Evolutionary conservation across 1,140 invertebrate genomes (phyloP).

Genomic region (Drosophila nasuta): DNA sequence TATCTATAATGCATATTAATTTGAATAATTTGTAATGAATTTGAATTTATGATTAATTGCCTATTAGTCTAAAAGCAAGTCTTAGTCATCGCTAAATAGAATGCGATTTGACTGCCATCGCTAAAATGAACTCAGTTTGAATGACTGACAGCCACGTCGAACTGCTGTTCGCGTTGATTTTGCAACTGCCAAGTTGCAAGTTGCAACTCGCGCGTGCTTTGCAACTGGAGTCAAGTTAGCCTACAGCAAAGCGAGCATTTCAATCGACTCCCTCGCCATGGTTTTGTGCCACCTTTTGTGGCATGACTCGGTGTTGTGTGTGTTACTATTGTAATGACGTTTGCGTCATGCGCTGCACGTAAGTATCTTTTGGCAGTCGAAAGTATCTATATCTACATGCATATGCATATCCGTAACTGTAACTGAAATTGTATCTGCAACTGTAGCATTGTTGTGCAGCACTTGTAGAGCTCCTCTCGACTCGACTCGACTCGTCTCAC

Average conservation of each 20-base stretch:
- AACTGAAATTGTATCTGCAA: conserved; percentile 25
- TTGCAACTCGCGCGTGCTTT: conserved; percentile 20
- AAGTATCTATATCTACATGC: conserved; percentile 38
- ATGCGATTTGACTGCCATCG: neutral
- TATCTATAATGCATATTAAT: neutral
- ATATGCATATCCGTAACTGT: conserved; percentile 16
- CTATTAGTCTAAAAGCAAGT: neutral
- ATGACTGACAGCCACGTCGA: conserved; percentile 22
- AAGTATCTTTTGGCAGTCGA: conserved; percentile 49
- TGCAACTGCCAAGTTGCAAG: neutral
- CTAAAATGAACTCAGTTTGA: conserved; percentile 13
- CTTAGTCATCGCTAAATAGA: neutral
- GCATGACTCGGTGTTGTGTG: neutral
- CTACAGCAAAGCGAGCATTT: conserved; percentile 7
- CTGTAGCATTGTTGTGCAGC: conserved; percentile 32
- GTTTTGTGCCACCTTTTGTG: neutral
- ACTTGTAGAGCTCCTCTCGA: conserved; percentile 44
- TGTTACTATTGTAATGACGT: conserved; percentile 39
- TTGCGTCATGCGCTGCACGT: conserved; percentile 42
- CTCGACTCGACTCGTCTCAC: conserved; percentile 15
- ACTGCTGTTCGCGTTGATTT: conserved; percentile 41
- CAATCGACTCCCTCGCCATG: neutral
- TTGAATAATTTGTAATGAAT: neutral
- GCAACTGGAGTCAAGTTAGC: conserved; percentile 30
- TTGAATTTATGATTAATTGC: neutral